Base-by-base conservation (phyloP, 2,888 invertebrate species). In the Amphimallon solstitiale region DNA sequence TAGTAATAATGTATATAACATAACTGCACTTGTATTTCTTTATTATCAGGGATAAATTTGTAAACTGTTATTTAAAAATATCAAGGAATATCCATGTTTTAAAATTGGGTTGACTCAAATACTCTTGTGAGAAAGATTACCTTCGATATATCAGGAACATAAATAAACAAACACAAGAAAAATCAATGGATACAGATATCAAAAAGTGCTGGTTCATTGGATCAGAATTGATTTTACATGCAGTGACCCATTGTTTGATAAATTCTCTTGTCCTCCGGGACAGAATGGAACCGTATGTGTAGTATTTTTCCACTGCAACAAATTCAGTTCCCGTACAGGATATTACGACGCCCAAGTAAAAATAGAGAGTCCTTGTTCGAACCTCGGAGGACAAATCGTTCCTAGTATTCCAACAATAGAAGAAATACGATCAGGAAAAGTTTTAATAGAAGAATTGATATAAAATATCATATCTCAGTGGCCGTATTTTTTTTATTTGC, bases 341-440 rank as follows among this genome's bases (percentile, higher is more conserved):
- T 54, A 54, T 37, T 54, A 38, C 52, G 38, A 37, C 15, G 19
- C 38, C 52, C 12, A 38, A 15, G 19, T 54, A 54, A 37, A 10
- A 37, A 54, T 37, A 54, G 12, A 17, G 38, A 12, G 4, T 1
- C 38, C 17, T 6, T 19, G 45, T 9, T 45, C 9, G 2, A 9
- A 43, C 45, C 9, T 45, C 19, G 45, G 15, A 12, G 40, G 40
- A 19, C 45, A 45, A 17, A 45, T 17, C 17, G 23, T 6, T 48
- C 5, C 12, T 1, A 45, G 17, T 12, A 5, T 48, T n/a, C 12
- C 23, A 23, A 48, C 12, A 48, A 23, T 9, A 21, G 9, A 19
- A 48, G 12, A 45, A 45, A 45, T 19, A 17, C 10, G 23, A 48
- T 48, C 23, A 19, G 1, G 23, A 10, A 23, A 23, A 23, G 21